Base-by-base conservation (phyloP, 2,113 vertebrate species). In the Thomomys bottae region DNA sequence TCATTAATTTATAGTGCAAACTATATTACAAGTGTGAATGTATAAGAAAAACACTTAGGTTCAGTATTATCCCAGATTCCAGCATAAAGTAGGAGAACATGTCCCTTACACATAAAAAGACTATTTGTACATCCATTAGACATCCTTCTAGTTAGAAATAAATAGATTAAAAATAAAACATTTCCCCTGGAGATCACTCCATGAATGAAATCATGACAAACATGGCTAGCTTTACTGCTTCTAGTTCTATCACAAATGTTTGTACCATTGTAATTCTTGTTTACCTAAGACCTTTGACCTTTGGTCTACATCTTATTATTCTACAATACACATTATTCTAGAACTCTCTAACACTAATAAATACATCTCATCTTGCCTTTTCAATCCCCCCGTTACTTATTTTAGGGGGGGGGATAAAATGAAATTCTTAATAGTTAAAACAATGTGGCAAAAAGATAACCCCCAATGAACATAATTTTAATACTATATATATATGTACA, bases 271-370 rank as follows among this genome's bases (percentile, higher is more conserved):
- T 54, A 84, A n/a, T 38, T 88, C 66, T 68, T 71, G 40, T 21
- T 95, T 64, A 90, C 15, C 40, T 23, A 70, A 90, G 71, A 83
- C 21, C n/a, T 70, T 61, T 34, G 12, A 30, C 61, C 45, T 54
- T 66, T 9, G 6, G 54, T 76, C 54, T 86, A 9, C 34, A 66
- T 82, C 40, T 92, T 30, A 88, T n/a, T n/a, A n/a, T n/a, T n/a
- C n/a, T n/a, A n/a, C n/a, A n/a, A n/a, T 15, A 90, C 1, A 67
- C 38, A 14, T 54, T 54, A 63, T 34, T 71, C 64, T 3, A 59
- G 5, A 68, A 82, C 78, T 68, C 76, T 88, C 59, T 87, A 6
- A 90, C 76, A 81, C 57, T 73, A 64, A 66, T 45, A 92, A 89
- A 90, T 36, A 32, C 34, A 81, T 66, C 28, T 77, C 38, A 45